phyloP scores from a whole-genome alignment of 2,113 vertebrate species.

The Uria aalge region DNA sequence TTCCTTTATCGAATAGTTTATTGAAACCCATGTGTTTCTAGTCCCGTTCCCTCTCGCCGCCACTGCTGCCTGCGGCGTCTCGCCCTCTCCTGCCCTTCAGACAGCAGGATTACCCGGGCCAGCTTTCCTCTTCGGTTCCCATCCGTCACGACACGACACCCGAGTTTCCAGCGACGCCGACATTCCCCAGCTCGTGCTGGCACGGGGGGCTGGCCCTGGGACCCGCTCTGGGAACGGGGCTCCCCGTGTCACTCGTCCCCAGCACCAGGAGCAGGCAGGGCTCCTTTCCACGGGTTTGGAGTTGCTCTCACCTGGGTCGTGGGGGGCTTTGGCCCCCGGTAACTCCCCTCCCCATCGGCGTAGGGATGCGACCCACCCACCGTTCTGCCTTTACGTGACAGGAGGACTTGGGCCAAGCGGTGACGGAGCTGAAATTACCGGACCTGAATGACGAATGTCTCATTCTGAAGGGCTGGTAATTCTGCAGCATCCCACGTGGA shows the following conservation, averaged over 20 bases:
- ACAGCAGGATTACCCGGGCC: background rate
- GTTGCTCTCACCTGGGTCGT: background rate
- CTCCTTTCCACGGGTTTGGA: background rate
- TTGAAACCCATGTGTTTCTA: background rate
- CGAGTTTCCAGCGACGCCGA: background rate
- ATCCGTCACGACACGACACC: rapidly evolving
- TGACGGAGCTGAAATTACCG: background rate
- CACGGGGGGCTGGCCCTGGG: background rate
- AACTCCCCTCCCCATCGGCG: background rate
- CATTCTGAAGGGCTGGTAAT: constrained; percentile 45
- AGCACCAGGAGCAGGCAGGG: background rate
- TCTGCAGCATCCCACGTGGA: background rate
- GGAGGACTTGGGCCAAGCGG: background rate
- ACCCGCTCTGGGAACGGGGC: too few relatives aligned
- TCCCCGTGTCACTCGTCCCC: background rate
- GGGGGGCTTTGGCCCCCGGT: background rate
- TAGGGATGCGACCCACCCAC: background rate
- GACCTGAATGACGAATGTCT: constrained; percentile 50
- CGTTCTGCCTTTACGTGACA: background rate
- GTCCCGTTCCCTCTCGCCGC: background rate
- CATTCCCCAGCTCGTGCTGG: rapidly evolving
- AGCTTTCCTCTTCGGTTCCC: background rate
- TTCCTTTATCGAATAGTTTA: constrained; percentile 34
- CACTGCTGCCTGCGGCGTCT: background rate
- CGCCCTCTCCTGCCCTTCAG: background rate